Base-by-base conservation (phyloP, 2,888 invertebrate species). In the Conus canariensis region DNA sequence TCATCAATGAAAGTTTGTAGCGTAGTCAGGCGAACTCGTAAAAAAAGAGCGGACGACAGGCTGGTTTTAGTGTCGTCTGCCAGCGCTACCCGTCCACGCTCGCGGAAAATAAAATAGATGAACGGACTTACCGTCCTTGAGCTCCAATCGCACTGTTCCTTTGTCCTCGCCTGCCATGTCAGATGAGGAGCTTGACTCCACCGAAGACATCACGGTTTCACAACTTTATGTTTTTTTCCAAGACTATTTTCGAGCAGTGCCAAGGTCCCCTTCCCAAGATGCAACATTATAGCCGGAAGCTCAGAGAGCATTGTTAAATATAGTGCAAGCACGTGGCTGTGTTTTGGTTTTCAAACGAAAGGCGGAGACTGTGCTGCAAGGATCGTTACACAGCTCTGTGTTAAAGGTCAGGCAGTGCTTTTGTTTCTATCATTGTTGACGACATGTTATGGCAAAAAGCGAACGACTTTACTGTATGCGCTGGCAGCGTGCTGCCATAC, bases 281-380 rank as follows among this genome's bases (percentile, higher is more conserved):
- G 94, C 94, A 91, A 85, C 67, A 91, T 90, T 82, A 80, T 90
- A 59, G 92, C 92, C 93, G 93, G 93, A 93, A 92, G 92, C 92
- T 67, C 86, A 91, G 91, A 90, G 91, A 92, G 90, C 90, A 88
- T 90, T 60, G 85, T 92, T 94, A 94, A 92, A 91, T 90, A 90
- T 93, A 93, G 94, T 88, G 90, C 90, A 90, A 91, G 91, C 94
- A 94, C 94, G 94, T 94, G 94, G 91, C 89, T 90, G 92, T 93
- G 93, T 94, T 93, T 93, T 91, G 91, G 86, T 93, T 92, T 89
- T 58, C n/a, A 83, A 22, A 83, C 58, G 82, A 16, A 45, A 89
- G 60, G 70, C 74, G 80, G 12, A 80, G 80, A 22, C 5, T 45
- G 30, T 45, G 45, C 45, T 45, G 45, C 45, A 45, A 45, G 45